Base-by-base conservation (phyloP, 2,888 invertebrate genomes). In the Herminia tarsipennalis region DNA sequence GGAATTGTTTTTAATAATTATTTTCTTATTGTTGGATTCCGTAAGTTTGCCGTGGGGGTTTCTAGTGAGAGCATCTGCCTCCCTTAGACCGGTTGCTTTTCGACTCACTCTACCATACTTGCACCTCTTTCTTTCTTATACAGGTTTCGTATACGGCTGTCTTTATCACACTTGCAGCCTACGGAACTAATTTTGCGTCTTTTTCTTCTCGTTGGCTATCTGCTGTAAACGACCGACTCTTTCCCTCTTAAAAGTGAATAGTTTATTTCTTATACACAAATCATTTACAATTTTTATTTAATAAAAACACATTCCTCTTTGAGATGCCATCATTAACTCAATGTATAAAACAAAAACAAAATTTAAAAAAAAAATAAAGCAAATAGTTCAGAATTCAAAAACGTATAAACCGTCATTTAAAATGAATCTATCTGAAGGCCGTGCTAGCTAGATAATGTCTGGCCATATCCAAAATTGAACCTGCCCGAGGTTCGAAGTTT, bases 11-110 rank as follows among this genome's bases (percentile, higher is more conserved):
- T 77, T 74, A 79, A 77, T 81, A 76, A 82, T 83, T 81, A 86
- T 86, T 88, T 86, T 88, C 80, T 86, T 83, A 82, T 81, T 83
- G 81, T 84, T 71, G 79, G 81, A 78, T 82, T 85, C 82, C 74
- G 81, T 81, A 71, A 76, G 76, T 77, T 81, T 79, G 86, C 88
- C 86, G 74, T 72, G 70, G 82, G 89, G 90, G 84, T 85, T 85
- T 86, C 71, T 70, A 75, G 70, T 66, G 69, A 73, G 75, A 80
- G 78, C 89, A 90, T 90, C 90, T 90, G 90, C 90, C 78, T 85
- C 86, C 86, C 81, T 61, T 70, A 75, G 86, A 90, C 90, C 89
- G 90, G 90, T 90, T 88, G 78, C 70, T 73, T 82, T 81, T 81
- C 78, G 76, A 80, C 78, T 79, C 77, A 78, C 74, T 79, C 73